Percentiles rank a stretch among this genome's conserved stretches.
These are phyloP conservation scores for Acanthopagrus latus DNA, from an alignment of 2,797 vertebrate genomes.

Conservation along the genomic window DNA sequence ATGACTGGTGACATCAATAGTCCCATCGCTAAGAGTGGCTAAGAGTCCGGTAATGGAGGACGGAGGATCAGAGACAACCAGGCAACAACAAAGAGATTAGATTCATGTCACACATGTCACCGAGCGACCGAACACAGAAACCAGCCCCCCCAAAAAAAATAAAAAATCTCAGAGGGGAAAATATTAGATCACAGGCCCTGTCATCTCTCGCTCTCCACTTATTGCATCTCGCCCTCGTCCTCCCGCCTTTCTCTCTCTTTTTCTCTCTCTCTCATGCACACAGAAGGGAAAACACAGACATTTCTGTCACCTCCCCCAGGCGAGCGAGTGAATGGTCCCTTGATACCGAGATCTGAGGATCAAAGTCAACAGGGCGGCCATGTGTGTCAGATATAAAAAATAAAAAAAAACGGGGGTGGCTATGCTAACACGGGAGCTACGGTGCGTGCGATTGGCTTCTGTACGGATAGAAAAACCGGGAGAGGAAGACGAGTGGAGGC, in stretches of 20 bases:
- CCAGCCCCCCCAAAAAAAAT: slow-evolving; percentile 33
- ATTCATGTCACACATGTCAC: slow-evolving; percentile 69
- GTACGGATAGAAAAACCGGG: slow-evolving; percentile 41
- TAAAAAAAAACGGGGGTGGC: slow-evolving; percentile 30
- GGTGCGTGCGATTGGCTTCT: slow-evolving; percentile 36
- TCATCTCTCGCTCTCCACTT: slow-evolving; percentile 76
- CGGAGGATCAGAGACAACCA: slow-evolving; percentile 48
- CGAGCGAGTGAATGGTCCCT: slow-evolving; percentile 72
- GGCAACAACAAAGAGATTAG: slow-evolving; percentile 67
- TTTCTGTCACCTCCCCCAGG: slow-evolving; percentile 78
- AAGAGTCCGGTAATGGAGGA: slow-evolving; percentile 54
- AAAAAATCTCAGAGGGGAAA: slow-evolving; percentile 62
- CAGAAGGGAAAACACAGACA: slow-evolving; percentile 77
- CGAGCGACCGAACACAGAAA: slow-evolving; percentile 43
- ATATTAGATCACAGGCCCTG: slow-evolving; percentile 71
- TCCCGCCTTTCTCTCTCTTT: slow-evolving; percentile 30
- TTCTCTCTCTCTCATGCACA: slow-evolving; percentile 45
- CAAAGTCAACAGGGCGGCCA: slow-evolving; percentile 78
- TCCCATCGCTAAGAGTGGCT: slow-evolving; percentile 49
- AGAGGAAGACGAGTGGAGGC: slow-evolving; percentile 28
- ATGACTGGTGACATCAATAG: slow-evolving; percentile 65
- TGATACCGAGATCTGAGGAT: slow-evolving; percentile 78
- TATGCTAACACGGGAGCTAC: slow-evolving; percentile 56
- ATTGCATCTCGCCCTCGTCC: slow-evolving; percentile 63
- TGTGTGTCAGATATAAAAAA: slow-evolving; percentile 64